Evolutionary conservation across 2,797 vertebrate species (phyloP).

Genomic region (Lophotriccus pileatus): DNA sequence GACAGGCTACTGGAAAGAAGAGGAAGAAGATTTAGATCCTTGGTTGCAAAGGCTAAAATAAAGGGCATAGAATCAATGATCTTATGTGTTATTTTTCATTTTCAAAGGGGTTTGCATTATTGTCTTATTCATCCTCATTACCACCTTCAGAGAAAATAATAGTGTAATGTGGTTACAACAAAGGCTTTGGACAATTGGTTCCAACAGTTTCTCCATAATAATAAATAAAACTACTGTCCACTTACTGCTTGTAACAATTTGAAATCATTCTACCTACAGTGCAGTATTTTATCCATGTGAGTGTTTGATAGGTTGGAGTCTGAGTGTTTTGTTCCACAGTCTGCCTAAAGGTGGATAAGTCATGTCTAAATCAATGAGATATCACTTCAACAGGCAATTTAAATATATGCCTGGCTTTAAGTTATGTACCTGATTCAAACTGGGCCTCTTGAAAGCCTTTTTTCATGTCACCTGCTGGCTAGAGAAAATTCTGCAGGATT

Average conservation of each 20-base stretch:
- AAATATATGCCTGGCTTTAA: background rate
- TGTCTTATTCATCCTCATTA: background rate
- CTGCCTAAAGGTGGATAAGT: background rate
- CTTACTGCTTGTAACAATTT: background rate
- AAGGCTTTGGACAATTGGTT: background rate
- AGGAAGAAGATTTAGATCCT: background rate
- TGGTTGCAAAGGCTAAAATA: background rate
- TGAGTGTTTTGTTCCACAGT: background rate
- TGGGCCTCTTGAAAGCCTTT: background rate
- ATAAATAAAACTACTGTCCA: background rate
- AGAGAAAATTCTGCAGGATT: background rate
- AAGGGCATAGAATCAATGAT: background rate
- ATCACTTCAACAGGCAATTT: background rate
- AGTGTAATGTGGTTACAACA: background rate
- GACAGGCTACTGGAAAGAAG: constrained; percentile 5
- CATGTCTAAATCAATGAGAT: background rate
- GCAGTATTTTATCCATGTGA: background rate
- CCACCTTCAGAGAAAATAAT: background rate
- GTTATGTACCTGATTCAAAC: background rate
- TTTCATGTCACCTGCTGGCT: background rate
- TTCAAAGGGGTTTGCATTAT: background rate
- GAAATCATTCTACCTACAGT: background rate
- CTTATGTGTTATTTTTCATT: background rate
- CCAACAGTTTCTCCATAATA: background rate
- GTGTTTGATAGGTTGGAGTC: background rate